Conservation (phyloP, 1,140 invertebrate genomes). For the Sinella curviseta region DNA sequence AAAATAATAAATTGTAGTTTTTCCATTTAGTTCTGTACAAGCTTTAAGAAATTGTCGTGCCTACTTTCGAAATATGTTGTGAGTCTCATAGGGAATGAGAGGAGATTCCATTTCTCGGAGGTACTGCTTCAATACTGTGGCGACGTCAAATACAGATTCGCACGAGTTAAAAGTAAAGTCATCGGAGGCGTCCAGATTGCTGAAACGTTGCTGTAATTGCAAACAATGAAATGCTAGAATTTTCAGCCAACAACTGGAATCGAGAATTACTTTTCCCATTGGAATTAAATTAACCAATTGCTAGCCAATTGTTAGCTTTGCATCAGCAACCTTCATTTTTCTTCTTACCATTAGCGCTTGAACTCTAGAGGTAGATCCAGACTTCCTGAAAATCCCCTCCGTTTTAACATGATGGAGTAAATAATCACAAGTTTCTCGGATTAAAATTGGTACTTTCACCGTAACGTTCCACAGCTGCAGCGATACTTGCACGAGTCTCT, state of each 20-base stretch:
- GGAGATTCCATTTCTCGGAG: conserved; percentile 37
- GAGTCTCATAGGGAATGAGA: conserved; percentile 39
- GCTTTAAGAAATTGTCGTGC: neutral
- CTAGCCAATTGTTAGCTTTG: neutral
- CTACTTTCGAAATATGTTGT: conserved; percentile 39
- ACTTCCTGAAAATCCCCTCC: conserved; percentile 44
- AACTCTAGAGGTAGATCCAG: conserved; percentile 25
- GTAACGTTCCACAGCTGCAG: neutral
- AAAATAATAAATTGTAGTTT: neutral
- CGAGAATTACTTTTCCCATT: too few species aligned
- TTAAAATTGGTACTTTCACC: conserved; percentile 18
- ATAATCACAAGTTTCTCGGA: conserved; percentile 31
- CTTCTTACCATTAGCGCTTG: conserved; percentile 40
- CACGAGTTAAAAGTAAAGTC: conserved; percentile 4
- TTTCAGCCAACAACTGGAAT: neutral
- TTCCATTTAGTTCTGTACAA: neutral
- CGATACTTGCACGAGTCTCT: neutral
- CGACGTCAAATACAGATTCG: conserved; percentile 43
- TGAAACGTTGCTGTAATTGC: conserved; percentile 33
- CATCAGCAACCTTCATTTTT: too few species aligned
- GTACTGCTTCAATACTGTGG: conserved; percentile 43
- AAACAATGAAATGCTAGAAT: neutral
- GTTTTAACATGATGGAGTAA: conserved; percentile 38
- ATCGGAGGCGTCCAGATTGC: neutral
- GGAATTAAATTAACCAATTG: neutral